These are phyloP conservation scores for Macrochelys suwanniensis DNA, from an alignment of 2,797 vertebrate species.

Conservation along the genomic window DNA sequence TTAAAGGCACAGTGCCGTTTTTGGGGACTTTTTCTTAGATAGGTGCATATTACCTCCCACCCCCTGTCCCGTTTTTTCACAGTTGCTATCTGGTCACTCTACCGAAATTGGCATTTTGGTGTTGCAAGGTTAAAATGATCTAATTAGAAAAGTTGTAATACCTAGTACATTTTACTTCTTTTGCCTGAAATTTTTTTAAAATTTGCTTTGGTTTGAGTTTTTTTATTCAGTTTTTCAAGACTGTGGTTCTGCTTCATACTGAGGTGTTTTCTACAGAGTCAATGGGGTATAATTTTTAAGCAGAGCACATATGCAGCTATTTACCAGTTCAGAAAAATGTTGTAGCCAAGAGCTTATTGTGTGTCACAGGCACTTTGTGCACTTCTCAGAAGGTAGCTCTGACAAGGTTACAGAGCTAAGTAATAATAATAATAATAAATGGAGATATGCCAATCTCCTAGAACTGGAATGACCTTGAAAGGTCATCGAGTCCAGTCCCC, in stretches of 20 bases:
- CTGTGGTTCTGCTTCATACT: neutral
- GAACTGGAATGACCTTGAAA: too few species aligned
- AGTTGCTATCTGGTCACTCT: too few species aligned
- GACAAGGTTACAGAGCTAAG: conserved; percentile 18
- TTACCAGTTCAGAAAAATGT: conserved; percentile 36
- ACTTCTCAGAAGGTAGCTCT: conserved; percentile 10
- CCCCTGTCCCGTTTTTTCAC: too few species aligned
- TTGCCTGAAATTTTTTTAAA: neutral
- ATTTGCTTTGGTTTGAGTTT: neutral
- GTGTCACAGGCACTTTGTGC: conserved; percentile 26
- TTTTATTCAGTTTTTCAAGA: conserved; percentile 2
- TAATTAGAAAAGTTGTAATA: neutral
- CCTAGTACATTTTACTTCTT: neutral
- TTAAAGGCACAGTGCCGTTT: too few species aligned
- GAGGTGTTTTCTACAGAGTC: conserved; percentile 12
- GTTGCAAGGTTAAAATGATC: neutral
- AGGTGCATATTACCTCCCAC: too few species aligned
- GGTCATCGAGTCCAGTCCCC: too few species aligned
- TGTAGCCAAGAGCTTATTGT: conserved; percentile 44
- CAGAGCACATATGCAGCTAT: conserved; percentile 26
- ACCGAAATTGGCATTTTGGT: neutral
- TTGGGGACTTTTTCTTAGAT: too few species aligned
- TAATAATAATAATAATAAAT: too few species aligned
- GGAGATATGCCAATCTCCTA: too few species aligned
- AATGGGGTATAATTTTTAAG: conserved; percentile 39